Evolutionary conservation across 2,888 invertebrate genomes (phyloP).

Genomic region (Thecophora atra): DNA sequence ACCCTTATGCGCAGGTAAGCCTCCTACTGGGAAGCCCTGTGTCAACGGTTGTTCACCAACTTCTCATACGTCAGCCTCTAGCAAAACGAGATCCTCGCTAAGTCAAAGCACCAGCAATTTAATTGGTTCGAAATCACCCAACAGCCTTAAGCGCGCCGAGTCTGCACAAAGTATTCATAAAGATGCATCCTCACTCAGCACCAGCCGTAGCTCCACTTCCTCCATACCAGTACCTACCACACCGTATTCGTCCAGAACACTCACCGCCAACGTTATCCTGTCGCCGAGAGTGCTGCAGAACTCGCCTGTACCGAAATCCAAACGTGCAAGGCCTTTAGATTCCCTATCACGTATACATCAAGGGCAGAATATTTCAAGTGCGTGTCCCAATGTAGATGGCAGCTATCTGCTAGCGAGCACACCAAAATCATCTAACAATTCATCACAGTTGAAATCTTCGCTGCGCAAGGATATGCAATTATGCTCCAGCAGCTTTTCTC

Average conservation of each 20-base stretch:
- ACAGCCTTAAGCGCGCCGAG: constrained; percentile 68
- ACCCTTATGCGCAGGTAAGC: constrained; percentile 66
- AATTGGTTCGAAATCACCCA: constrained; percentile 55
- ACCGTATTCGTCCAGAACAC: constrained; percentile 55
- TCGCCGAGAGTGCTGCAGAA: constrained; percentile 61
- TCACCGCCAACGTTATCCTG: constrained; percentile 48
- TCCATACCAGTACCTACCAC: constrained; percentile 64
- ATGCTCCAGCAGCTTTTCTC: constrained; percentile 48
- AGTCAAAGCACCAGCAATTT: constrained; percentile 65
- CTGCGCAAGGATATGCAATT: constrained; percentile 60
- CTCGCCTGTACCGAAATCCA: constrained; percentile 64
- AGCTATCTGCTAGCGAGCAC: constrained; percentile 48
- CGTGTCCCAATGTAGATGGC: constrained; percentile 19
- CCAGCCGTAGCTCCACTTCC: constrained; percentile 62
- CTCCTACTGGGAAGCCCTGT: constrained; percentile 66
- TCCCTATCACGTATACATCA: constrained; percentile 65
- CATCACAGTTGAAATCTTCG: constrained; percentile 53
- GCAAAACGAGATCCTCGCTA: constrained; percentile 61
- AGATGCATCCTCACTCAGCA: constrained; percentile 57
- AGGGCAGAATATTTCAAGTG: constrained; percentile 21
- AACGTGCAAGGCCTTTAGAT: constrained; percentile 68
- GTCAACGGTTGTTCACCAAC: constrained; percentile 56
- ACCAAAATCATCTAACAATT: constrained; percentile 48
- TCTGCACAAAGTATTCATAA: constrained; percentile 68
- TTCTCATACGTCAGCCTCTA: constrained; percentile 50